These are phyloP conservation scores for Fratercula arctica DNA, from an alignment of 2,797 vertebrate genomes.

Conservation along the genomic window DNA sequence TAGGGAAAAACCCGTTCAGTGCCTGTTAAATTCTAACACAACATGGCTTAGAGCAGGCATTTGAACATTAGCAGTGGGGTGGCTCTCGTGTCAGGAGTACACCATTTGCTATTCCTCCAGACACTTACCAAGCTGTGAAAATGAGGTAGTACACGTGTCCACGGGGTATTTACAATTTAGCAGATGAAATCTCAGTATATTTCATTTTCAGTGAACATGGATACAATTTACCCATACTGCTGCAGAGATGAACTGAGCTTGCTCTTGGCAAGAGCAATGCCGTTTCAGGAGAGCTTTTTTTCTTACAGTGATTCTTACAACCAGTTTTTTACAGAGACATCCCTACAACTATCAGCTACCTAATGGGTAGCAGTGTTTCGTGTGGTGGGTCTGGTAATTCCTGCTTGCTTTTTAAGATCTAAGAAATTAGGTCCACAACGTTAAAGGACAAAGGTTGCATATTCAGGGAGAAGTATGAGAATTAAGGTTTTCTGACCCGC, in stretches of 20 bases:
- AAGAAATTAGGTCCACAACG: background rate
- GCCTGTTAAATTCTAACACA: background rate
- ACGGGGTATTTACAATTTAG: background rate
- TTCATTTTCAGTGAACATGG: background rate
- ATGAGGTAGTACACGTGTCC: background rate
- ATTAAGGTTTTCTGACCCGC: background rate
- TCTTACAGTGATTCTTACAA: background rate
- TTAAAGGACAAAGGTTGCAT: background rate
- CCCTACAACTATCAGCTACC: background rate
- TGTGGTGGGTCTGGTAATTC: background rate
- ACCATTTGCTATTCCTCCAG: background rate
- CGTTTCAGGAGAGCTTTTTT: background rate
- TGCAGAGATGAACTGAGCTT: background rate
- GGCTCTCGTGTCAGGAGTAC: background rate
- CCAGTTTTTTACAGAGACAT: background rate
- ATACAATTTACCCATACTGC: background rate
- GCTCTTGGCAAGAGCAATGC: background rate
- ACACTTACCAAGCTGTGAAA: background rate
- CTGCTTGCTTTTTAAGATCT: background rate
- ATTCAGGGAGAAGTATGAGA: background rate
- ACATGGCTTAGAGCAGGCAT: background rate
- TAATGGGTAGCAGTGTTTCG: background rate
- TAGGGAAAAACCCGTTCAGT: background rate
- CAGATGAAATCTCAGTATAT: background rate
- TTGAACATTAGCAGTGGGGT: background rate